Base-by-base conservation (phyloP, 2,113 vertebrate species). In the Crocuta crocuta region DNA sequence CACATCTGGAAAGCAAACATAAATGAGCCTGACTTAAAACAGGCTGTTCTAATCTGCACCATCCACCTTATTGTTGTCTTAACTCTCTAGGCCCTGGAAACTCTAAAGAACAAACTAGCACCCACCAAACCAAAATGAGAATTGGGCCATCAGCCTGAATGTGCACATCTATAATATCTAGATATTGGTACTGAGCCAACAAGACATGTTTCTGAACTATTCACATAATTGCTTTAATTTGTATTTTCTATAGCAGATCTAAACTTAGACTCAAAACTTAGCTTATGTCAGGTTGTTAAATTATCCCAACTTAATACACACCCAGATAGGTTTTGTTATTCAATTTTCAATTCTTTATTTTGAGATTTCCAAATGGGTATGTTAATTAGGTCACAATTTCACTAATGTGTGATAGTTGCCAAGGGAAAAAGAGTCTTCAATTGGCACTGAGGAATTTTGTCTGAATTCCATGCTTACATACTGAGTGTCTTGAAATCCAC, bases 311-410 rank as follows among this genome's bases (percentile, higher is more conserved):
- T 23, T 89, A 78, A 78, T 15, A 2, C 19, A 78, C 10, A 78
- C 10, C n/a, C 39, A 79, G 6, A 39, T 35, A 73, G 19, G 26
- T 63, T 66, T 94, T 61, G 23, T 33, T 82, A 82, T 55, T 90
- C 33, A 88, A 48, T 39, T 53, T 84, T 94, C 26, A 91, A 61
- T 68, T 87, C 33, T 93, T 91, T 89, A 76, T 85, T 93, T 35
- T 66, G 35, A 89, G 10, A 86, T 92, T 96, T 81, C 28, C 89
- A 78, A 94, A n/a, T 79, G 23, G 19, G 11, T 45, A 66, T 53
- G n/a, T 86, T 86, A 96, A 89, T 92, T 86, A 90, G 78, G 35
- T 58, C 79, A 73, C 2, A 5, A 21, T 86, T 92, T 94, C 15
- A 68, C 35, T 55, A 86, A 23, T 65, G 33, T 89, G 17, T 76